phyloP scores from a whole-genome alignment of 1,140 invertebrate species.

The Helicorthomorpha holstii region DNA sequence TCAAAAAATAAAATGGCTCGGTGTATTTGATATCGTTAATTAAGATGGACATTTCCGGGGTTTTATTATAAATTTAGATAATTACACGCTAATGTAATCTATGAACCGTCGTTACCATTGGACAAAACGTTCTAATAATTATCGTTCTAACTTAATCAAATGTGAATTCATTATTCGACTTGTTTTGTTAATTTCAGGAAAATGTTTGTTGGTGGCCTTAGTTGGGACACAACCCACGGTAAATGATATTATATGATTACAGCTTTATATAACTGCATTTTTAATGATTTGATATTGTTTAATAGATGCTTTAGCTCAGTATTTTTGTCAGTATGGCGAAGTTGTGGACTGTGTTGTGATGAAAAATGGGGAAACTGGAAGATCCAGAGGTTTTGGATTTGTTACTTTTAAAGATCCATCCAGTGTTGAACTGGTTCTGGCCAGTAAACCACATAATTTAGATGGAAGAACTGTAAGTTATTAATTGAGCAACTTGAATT shows the following conservation, averaged over 20 bases:
- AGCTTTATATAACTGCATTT: background rate
- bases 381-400: constrained; percentile 90
- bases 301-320: constrained; percentile 69
- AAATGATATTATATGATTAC: background rate
- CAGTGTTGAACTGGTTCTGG: constrained; percentile 73
- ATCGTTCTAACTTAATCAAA: too few species aligned
- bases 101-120: too few species aligned
- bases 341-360: constrained; percentile 96
- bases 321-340: constrained; percentile 88
- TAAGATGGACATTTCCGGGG: too few species aligned
- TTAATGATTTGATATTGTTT: constrained; percentile 5
- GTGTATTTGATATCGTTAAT: too few species aligned
- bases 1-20: too few species aligned
- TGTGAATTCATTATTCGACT: background rate
- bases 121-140: too few species aligned
- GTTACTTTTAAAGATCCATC: constrained; percentile 88
- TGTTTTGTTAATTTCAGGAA: constrained; percentile 23
- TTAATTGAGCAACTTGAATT: background rate
- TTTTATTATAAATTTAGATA: too few species aligned
- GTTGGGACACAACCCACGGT: constrained; percentile 30
- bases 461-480: constrained; percentile 67
- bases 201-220: constrained; percentile 31
- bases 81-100: too few species aligned
- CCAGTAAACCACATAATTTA: constrained; percentile 77
- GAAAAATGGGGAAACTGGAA: constrained; percentile 94